phyloP scores from a whole-genome alignment of 2,888 invertebrate species.

The Drosophila ustulata region DNA sequence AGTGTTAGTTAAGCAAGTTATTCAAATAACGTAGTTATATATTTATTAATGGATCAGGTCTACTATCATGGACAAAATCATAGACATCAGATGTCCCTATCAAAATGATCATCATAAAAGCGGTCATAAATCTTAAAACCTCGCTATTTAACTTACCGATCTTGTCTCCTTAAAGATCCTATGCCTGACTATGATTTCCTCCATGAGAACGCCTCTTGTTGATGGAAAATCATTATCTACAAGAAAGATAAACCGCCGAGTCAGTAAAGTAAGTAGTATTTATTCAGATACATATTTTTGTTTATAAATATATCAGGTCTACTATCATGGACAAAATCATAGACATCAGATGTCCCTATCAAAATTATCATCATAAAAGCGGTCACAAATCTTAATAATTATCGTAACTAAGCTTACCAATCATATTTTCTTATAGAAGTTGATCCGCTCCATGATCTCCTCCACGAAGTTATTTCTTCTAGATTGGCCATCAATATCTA shows the following conservation, averaged over 20 bases:
- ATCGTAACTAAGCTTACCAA: background rate
- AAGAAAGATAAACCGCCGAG: background rate
- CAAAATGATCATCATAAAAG: constrained; percentile 3
- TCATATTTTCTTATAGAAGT: background rate
- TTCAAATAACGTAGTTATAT: too few relatives aligned
- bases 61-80: constrained; percentile 5
- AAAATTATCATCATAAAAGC: constrained; percentile 3
- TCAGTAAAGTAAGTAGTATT: background rate
- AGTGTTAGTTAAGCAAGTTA: too few relatives aligned
- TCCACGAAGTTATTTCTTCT: background rate
- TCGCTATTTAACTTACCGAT: background rate
- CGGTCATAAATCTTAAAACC: background rate
- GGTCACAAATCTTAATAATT: background rate
- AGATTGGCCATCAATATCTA: background rate
- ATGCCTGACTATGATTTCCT: too few relatives aligned
- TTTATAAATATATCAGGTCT: background rate
- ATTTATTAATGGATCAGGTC: background rate
- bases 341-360: constrained; percentile 9
- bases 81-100: constrained; percentile 9
- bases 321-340: constrained; percentile 3
- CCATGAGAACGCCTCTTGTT: background rate
- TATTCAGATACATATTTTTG: background rate
- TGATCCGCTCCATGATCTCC: background rate
- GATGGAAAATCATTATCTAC: background rate
- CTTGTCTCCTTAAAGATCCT: background rate